Percentiles rank a stretch among this genome's conserved stretches.
Evolutionary conservation across 2,888 invertebrate genomes (phyloP).

Genomic region (Lamellibrachia columna): DNA sequence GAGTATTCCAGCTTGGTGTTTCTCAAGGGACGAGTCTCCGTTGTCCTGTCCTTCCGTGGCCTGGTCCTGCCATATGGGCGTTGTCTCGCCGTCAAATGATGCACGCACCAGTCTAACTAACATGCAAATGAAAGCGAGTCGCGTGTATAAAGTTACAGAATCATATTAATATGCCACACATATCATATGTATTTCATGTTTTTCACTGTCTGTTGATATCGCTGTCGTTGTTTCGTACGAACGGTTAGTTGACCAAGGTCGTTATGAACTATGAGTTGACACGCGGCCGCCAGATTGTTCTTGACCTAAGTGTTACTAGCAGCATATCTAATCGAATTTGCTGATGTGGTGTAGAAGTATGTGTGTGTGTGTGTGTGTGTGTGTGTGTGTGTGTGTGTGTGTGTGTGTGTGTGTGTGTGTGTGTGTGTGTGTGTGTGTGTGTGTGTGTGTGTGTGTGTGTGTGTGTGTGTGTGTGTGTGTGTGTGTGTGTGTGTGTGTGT

Average conservation of each 20-base stretch:
- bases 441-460: not conserved
- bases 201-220: not conserved
- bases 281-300: not conserved
- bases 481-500: not conserved
- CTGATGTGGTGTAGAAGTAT: not conserved
- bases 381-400: not conserved
- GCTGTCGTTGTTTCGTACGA: not conserved
- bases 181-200: not conserved
- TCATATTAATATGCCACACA: not conserved
- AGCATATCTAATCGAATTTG: not conserved
- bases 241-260: not conserved
- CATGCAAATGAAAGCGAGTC: not conserved
- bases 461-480: not conserved
- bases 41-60: not conserved
- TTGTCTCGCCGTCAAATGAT: not conserved
- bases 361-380: not conserved
- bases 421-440: not conserved
- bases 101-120: not conserved
- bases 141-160: not conserved
- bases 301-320: not conserved
- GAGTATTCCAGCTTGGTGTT: not conserved
- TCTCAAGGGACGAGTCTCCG: not conserved
- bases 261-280: not conserved
- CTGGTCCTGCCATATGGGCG: not conserved
- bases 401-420: not conserved